Base-by-base conservation (phyloP, 1,140 invertebrate genomes). In the Meloidogyne hapla region DNA sequence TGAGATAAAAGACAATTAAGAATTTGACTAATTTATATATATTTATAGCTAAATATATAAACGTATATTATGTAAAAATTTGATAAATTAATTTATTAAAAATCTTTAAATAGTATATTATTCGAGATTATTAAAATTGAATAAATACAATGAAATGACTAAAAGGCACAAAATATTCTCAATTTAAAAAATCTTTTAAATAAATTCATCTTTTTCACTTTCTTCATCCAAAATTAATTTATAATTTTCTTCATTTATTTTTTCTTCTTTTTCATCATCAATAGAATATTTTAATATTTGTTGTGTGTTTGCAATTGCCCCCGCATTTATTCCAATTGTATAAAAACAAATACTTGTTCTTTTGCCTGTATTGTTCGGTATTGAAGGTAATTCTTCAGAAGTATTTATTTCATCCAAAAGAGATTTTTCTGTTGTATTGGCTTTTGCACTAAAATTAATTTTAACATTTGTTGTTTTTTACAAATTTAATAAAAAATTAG, bases 271-370 rank as follows among this genome's bases (percentile, higher is more conserved):
- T n/a, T 56, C 48, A 5, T 56, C 6, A 56, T 56, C 3, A 1
- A 67, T 23, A 23, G 65, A 67, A 67, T 33, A 67, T 67, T 42
- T 18, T 67, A 33, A 67, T 18, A 65, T 65, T 67, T 67, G 65
- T 67, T 15, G 21, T 9, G 4, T 40, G 13, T 15, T 25, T 8
- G 21, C 65, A 42, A 67, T 67, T 67, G 1, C 40, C 18, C 9
- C 40, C 9, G 65, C 5, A 40, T 28, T 40, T 40, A 63, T 18
- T 66, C 21, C 21, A 33, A 67, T 25, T n/a, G 21, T 23, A 42
- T 25, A 25, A 6, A 67, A 8, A 42, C 65, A 25, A 9, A 67
- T 33, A 38, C 40, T 42, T n/a, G 5, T 25, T 18, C 21, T n/a
- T 42, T 67, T 25, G 4, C 6, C 21, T 42, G 28, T 40, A n/a